Percentiles rank a stretch among this genome's conserved stretches.
phyloP scores from a whole-genome alignment of 2,113 vertebrate species.

The Sebastes fasciatus region DNA sequence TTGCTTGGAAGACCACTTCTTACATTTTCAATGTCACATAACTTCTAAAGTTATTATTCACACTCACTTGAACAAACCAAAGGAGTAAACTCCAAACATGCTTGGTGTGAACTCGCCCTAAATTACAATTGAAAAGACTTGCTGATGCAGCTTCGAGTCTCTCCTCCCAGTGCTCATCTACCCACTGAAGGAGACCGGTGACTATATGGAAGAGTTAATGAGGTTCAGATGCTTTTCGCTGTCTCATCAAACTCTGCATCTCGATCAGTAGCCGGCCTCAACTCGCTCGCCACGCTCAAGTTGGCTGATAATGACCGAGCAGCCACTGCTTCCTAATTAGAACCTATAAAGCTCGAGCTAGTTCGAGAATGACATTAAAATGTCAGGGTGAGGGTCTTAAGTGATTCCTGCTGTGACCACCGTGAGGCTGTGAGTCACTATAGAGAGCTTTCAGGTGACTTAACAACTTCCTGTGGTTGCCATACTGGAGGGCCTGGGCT shows the following conservation, averaged over 20 bases:
- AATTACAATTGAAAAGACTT: not conserved
- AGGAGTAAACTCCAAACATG: not conserved
- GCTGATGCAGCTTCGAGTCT: not conserved
- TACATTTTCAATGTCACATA: not conserved
- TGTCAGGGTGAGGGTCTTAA: slow-evolving; percentile 2
- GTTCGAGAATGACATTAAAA: not conserved
- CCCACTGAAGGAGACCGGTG: not conserved
- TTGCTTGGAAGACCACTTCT: not conserved
- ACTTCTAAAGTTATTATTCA: not conserved
- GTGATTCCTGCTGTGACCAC: slow-evolving; percentile 39
- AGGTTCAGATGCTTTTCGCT: slow-evolving; percentile 17
- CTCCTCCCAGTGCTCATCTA: not conserved
- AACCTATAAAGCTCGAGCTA: slow-evolving; percentile 12
- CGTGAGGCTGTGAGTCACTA: not conserved
- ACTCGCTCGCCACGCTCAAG: slow-evolving; percentile 11
- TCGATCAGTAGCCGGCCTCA: not conserved
- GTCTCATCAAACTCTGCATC: slow-evolving; percentile 28
- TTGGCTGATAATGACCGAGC: slow-evolving; percentile 14
- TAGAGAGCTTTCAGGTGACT: slow-evolving; percentile 5
- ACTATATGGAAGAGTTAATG: slow-evolving; percentile 31
- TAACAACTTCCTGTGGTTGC: not conserved
- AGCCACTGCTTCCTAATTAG: slow-evolving; percentile 40
- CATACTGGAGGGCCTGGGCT: not conserved
- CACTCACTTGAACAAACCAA: not conserved
- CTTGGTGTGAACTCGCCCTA: not conserved